Evolutionary conservation across 35 echinoderm and acorn worm genomes (phyloP).

Genomic region (Strongylocentrotus purpuratus): DNA sequence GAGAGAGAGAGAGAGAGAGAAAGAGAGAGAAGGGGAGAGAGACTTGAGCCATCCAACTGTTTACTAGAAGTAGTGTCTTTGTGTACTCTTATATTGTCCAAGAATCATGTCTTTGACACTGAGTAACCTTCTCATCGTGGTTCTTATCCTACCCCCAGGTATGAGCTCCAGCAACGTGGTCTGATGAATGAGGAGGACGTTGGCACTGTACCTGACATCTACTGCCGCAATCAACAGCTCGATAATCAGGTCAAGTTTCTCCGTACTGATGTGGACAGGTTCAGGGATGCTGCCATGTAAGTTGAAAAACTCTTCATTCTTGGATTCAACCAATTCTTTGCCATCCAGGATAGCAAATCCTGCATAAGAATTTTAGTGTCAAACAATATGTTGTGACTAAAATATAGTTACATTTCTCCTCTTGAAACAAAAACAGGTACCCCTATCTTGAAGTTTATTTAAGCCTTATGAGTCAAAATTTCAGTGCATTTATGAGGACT

Average conservation of each 20-base stretch:
- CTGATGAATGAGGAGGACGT: conserved; percentile 90
- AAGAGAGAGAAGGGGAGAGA: neutral
- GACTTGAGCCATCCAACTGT: neutral
- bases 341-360: no score
- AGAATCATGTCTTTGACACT: neutral
- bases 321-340: no score
- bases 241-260: conserved; percentile 84
- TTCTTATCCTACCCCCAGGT: conserved; percentile 62
- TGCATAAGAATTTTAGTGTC: no score
- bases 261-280: conserved; percentile 86
- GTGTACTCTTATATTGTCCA: no score
- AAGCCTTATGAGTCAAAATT: no score
- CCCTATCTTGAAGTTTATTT: no score
- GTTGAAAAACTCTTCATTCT: neutral
- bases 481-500: no score
- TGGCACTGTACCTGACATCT: conserved; percentile 87
- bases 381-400: no score
- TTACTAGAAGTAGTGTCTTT: neutral
- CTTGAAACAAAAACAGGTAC: no score
- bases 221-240: conserved; percentile 79
- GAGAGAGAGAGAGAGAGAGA: no score
- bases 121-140: neutral
- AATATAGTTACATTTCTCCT: no score
- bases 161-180: conserved; percentile 96
- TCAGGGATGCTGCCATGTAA: conserved; percentile 94